Percentiles rank a stretch among this genome's conserved stretches.
Evolutionary conservation across 2,113 vertebrate genomes (phyloP).

Genomic region (Gasterosteus aculeatus): DNA sequence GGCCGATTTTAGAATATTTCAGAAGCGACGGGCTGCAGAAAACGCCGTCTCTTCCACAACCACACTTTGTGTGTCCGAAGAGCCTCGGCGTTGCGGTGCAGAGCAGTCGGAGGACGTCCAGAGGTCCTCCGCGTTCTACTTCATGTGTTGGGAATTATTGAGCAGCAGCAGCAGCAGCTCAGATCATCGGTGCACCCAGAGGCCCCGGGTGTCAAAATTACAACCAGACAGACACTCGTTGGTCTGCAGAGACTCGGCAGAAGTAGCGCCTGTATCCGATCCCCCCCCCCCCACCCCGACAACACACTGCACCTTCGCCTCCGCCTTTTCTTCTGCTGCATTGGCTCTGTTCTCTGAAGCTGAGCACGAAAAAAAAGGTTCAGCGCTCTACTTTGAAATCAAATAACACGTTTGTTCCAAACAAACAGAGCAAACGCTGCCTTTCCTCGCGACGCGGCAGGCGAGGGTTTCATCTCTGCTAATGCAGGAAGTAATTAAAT

Average conservation of each 20-base stretch:
- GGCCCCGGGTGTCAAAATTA: neutral
- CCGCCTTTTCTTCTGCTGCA: neutral
- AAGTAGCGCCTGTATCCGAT: neutral
- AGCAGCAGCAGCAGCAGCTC: neutral
- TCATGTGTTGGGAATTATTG: neutral
- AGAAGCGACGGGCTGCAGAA: neutral
- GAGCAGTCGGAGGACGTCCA: neutral
- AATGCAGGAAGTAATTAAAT: conserved; percentile 59
- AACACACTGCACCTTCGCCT: neutral
- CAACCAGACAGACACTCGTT: neutral
- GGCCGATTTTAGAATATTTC: neutral
- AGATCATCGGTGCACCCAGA: neutral
- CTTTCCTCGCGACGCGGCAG: conserved; percentile 6
- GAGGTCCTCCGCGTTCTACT: neutral
- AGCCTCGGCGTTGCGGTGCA: neutral
- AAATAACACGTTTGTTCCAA: conserved; percentile 31
- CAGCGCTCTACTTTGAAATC: conserved; percentile 8
- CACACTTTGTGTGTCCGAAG: neutral
- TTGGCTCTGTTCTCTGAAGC: conserved; percentile 17
- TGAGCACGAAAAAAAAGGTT: neutral
- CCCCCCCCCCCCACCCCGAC: too few species aligned
- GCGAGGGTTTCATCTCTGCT: conserved; percentile 38
- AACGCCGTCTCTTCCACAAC: too few species aligned
- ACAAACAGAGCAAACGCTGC: conserved; percentile 23
- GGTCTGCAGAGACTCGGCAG: neutral